Evolutionary conservation across 2,797 vertebrate species (phyloP).

Genomic region (Mormyrops attenuatus): DNA sequence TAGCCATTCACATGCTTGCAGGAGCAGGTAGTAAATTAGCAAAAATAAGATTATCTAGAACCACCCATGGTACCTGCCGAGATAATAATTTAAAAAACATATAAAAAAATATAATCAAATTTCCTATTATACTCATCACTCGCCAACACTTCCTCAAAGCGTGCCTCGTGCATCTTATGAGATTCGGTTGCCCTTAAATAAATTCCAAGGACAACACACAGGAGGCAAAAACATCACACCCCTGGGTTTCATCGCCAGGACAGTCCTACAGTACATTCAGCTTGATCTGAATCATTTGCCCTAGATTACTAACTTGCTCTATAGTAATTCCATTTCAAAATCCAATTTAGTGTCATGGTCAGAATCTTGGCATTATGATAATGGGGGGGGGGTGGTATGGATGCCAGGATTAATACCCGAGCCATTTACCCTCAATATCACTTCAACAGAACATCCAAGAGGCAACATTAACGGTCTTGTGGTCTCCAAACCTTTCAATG

Average conservation of each 20-base stretch:
- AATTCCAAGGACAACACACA: background rate
- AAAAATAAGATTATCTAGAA: slow-evolving; percentile 7
- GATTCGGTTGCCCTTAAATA: background rate
- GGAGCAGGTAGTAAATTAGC: background rate
- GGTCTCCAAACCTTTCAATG: background rate
- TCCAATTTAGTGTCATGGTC: background rate
- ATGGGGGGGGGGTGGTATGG: background rate
- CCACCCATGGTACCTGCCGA: background rate
- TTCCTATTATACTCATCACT: background rate
- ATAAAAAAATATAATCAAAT: background rate
- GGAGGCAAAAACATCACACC: background rate
- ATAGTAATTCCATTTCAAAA: slow-evolving; percentile 11
- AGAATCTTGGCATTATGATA: slow-evolving; percentile 20
- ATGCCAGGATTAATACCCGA: background rate
- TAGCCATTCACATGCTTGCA: background rate
- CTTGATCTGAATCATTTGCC: slow-evolving; percentile 16
- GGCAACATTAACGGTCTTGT: background rate
- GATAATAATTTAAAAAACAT: background rate
- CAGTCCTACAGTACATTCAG: background rate
- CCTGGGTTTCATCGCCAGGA: slow-evolving; percentile 2
- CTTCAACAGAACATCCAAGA: slow-evolving; percentile 1
- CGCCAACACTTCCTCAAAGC: background rate
- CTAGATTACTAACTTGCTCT: slow-evolving; percentile 5
- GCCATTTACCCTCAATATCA: background rate
- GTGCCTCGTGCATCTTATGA: background rate